These are phyloP conservation scores for Tragulus kanchil DNA, from an alignment of 2,113 vertebrate species.

Conservation along the genomic window DNA sequence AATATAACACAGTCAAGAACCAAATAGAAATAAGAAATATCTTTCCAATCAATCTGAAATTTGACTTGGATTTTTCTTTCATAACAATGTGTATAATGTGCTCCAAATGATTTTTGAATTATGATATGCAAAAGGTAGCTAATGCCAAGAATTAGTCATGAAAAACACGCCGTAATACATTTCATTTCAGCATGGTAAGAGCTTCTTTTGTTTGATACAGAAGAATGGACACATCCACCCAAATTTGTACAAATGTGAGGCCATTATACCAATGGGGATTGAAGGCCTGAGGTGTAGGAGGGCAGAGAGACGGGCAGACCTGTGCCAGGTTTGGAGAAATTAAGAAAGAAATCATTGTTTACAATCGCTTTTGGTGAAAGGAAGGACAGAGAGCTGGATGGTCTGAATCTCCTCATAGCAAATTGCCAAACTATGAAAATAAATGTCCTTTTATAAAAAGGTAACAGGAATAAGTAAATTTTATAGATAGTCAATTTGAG, in stretches of 20 bases:
- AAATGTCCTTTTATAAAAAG: background rate
- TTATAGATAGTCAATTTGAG: background rate
- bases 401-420: background rate
- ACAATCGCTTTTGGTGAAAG: background rate
- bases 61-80: background rate
- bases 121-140: accelerated
- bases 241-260: background rate
- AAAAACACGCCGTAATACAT: background rate
- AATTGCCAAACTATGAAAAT: background rate
- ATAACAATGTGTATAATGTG: background rate
- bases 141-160: background rate
- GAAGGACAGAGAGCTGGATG: background rate
- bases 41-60: background rate
- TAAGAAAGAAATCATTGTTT: background rate
- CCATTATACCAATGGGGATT: accelerated
- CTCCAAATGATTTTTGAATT: background rate
- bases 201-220: background rate
- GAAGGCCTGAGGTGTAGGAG: accelerated
- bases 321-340: background rate
- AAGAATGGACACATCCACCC: background rate
- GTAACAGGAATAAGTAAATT: background rate
- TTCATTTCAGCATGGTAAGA: background rate
- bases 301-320: background rate
- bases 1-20: background rate
- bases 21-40: background rate